These are phyloP conservation scores for Carpatolechia fugitivella DNA, from an alignment of 2,888 invertebrate species.

Conservation along the genomic window DNA sequence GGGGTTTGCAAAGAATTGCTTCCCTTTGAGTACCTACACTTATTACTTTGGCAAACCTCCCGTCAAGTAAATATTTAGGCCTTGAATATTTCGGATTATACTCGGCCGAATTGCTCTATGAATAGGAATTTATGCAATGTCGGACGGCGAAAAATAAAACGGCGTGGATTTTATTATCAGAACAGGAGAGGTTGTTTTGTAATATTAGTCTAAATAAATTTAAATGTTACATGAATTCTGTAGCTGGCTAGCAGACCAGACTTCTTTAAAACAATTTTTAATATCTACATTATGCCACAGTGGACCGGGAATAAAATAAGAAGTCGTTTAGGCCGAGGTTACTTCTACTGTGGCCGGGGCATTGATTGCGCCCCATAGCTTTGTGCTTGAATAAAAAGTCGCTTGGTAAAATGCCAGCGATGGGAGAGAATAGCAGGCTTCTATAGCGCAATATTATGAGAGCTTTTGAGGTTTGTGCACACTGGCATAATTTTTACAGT, in stretches of 20 bases:
- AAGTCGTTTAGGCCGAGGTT: conserved; percentile 52
- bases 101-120: conserved; percentile 2
- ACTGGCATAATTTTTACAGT: conserved; percentile 11
- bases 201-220: neutral
- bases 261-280: neutral
- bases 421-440: conserved; percentile 62
- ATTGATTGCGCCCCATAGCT: conserved; percentile 67
- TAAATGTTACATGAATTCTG: neutral
- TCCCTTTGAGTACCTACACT: conserved; percentile 6
- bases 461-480: conserved; percentile 40
- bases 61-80: conserved; percentile 7
- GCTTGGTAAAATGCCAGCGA: conserved; percentile 72
- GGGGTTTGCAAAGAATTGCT: conserved; percentile 10
- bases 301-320: conserved; percentile 48
- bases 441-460: conserved; percentile 51
- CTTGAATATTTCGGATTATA: conserved; percentile 11
- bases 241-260: neutral
- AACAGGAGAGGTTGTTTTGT: neutral
- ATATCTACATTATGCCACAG: conserved; percentile 46
- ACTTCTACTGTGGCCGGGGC: conserved; percentile 41
- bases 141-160: neutral
- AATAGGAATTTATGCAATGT: conserved; percentile 11
- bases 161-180: neutral
- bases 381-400: conserved; percentile 68
- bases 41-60: conserved; percentile 11